phyloP scores from a whole-genome alignment of 2,797 vertebrate species.

The Pelobates cultripes region DNA sequence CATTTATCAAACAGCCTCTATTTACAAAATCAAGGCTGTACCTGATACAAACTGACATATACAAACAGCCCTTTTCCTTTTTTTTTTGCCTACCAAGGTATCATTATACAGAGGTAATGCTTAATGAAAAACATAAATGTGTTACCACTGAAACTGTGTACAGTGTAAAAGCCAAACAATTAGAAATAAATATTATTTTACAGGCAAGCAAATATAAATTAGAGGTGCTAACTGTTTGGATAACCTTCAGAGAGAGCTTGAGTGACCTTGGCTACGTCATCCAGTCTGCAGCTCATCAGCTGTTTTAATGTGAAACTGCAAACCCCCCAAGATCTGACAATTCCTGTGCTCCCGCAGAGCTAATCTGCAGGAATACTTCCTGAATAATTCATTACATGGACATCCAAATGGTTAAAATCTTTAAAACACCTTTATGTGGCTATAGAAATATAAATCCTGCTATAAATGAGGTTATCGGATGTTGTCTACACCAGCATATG shows the following conservation, averaged over 20 bases:
- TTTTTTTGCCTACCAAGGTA: conserved; percentile 12
- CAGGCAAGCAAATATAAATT: conserved; percentile 17
- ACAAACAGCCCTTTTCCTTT: too few relatives aligned
- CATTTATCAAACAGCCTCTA: neutral
- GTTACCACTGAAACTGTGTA: conserved; percentile 15
- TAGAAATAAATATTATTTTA: conserved; percentile 1
- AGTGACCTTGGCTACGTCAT: conserved; percentile 32
- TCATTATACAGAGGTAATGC: conserved; percentile 19
- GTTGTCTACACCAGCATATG: too few relatives aligned
- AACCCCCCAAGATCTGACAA: conserved; percentile 2
- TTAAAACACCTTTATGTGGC: too few relatives aligned
- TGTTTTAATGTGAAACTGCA: conserved; percentile 20
- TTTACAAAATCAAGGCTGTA: neutral
- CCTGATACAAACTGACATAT: neutral
- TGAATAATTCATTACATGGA: too few relatives aligned
- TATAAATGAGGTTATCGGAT: too few relatives aligned
- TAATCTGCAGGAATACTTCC: neutral
- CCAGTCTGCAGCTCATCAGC: conserved; percentile 13
- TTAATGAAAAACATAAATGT: conserved; percentile 15
- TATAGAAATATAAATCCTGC: too few relatives aligned
- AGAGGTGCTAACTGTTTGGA: neutral
- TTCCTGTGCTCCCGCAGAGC: neutral
- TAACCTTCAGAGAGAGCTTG: conserved; percentile 29
- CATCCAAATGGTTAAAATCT: too few relatives aligned
- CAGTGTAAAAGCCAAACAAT: neutral